Evolutionary conservation across 2,888 invertebrate species (phyloP).

Genomic region (Tetanocera ferruginea): DNA sequence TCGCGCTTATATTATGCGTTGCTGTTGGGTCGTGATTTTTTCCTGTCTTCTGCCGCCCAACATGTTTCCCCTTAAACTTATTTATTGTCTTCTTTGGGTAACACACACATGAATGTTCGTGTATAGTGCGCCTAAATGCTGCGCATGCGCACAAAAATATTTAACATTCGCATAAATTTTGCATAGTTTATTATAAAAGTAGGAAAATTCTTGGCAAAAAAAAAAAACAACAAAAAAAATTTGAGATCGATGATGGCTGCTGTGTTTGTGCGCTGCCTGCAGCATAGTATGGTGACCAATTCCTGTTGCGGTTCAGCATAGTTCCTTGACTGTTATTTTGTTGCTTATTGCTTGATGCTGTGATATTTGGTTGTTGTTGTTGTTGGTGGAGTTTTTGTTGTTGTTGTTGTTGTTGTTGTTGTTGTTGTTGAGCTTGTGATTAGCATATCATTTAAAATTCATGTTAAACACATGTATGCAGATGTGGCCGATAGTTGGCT

Average conservation of each 20-base stretch:
- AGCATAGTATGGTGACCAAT: constrained; percentile 19
- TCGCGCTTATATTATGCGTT: constrained; percentile 35
- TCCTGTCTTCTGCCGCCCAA: constrained; percentile 18
- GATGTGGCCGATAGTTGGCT: constrained; percentile 19
- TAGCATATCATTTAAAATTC: constrained; percentile 68
- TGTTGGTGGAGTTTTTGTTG: constrained; percentile 42
- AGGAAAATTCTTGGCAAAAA: constrained; percentile 23
- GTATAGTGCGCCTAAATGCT: constrained; percentile 44
- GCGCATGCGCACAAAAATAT: constrained; percentile 52
- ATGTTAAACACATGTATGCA: constrained; percentile 65
- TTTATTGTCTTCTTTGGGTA: constrained; percentile 30
- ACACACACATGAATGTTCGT: constrained; percentile 23
- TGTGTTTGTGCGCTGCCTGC: constrained; percentile 3
- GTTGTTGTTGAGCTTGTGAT: constrained; percentile 54
- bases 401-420: constrained; percentile 40
- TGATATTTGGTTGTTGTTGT: constrained; percentile 8
- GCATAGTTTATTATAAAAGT: constrained; percentile 55
- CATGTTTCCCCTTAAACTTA: neutral
- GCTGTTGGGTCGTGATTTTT: constrained; percentile 47
- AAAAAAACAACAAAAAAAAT: neutral
- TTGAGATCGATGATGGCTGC: constrained; percentile 22
- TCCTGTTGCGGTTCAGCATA: neutral
- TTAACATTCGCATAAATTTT: constrained; percentile 58
- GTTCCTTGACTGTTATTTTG: neutral
- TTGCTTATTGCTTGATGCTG: constrained; percentile 2